Percentiles rank a stretch among this genome's conserved stretches.
phyloP scores from a whole-genome alignment of 2,888 invertebrate genomes.

The Epinotia ramella region DNA sequence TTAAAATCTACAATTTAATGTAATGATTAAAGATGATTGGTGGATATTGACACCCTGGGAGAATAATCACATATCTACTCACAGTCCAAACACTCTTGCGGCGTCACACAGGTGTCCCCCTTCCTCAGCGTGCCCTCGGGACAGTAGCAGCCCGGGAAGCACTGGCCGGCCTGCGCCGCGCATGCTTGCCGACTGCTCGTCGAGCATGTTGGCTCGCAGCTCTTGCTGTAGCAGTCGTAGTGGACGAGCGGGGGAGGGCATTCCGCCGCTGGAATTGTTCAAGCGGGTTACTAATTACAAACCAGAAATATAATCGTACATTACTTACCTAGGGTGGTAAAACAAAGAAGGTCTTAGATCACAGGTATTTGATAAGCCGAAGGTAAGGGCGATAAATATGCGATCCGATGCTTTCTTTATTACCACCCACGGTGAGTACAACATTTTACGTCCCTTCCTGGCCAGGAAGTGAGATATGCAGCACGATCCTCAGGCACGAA shows the following conservation, averaged over 20 bases:
- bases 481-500: no score
- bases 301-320: background rate
- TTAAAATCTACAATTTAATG: no score
- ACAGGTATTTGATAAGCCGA: no score
- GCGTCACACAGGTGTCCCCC: conserved; percentile 88
- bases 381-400: no score
- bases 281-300: background rate
- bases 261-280: conserved; percentile 81
- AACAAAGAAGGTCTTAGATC: no score
- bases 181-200: conserved; percentile 79
- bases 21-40: no score
- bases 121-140: conserved; percentile 88
- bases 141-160: conserved; percentile 94
- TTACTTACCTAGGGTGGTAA: background rate
- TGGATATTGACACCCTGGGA: no score
- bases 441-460: no score
- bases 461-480: no score
- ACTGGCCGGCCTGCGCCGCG: conserved; percentile 87
- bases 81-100: conserved; percentile 90
- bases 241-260: conserved; percentile 92
- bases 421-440: no score
- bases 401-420: no score
- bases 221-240: conserved; percentile 91
- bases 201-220: conserved; percentile 92
- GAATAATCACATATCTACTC: conserved; percentile 64